Percentiles rank a stretch among this genome's conserved stretches.
Conservation (phyloP, 2,113 vertebrate genomes). For the Bungarus multicinctus region DNA sequence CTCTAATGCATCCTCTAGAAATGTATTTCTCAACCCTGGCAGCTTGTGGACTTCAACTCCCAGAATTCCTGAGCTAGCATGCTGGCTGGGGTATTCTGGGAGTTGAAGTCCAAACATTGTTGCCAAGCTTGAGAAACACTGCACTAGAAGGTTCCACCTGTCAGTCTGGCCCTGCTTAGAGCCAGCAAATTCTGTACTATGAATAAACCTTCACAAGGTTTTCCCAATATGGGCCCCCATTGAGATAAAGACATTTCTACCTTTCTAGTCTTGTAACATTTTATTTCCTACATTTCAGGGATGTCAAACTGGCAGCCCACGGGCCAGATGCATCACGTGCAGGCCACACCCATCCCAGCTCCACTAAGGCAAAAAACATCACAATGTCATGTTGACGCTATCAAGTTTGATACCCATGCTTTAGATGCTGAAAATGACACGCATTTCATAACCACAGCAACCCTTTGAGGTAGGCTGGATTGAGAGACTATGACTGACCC, state of each 20-base stretch:
- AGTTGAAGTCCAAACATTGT: not conserved
- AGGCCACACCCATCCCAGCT: too few species aligned
- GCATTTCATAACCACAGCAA: not conserved
- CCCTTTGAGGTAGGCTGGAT: not conserved
- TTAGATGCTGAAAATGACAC: not conserved
- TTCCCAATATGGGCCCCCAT: not conserved
- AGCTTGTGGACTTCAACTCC: too few species aligned
- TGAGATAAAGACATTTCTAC: not conserved
- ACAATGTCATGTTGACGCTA: too few species aligned
- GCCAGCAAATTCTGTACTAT: not conserved
- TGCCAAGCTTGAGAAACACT: not conserved
- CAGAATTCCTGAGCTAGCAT: too few species aligned
- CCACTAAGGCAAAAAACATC: too few species aligned
- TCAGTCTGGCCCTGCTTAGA: not conserved
- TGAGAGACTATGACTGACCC: not conserved
- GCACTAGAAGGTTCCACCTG: not conserved
- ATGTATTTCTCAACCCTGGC: too few species aligned
- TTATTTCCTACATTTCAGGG: not conserved
- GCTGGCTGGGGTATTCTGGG: not conserved
- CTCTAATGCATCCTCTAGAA: too few species aligned
- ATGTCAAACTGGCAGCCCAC: too few species aligned
- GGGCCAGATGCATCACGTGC: too few species aligned
- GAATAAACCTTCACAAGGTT: not conserved
- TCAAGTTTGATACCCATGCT: not conserved
- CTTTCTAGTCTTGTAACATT: not conserved